Evolutionary conservation across 2,888 invertebrate genomes (phyloP).

Genomic region (Platerodrilus igneus): DNA sequence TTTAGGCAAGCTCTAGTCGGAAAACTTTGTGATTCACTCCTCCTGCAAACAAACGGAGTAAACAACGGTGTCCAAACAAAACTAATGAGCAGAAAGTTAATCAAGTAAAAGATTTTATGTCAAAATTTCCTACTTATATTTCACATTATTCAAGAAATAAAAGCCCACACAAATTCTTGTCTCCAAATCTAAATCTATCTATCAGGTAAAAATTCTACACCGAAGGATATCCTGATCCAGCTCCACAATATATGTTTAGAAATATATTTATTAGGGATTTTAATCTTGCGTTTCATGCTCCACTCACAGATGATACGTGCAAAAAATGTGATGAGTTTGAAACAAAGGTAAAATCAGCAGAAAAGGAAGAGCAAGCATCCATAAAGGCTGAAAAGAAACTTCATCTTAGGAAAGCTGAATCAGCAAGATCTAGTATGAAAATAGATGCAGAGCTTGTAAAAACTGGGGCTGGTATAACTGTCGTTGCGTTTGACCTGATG

Average conservation of each 20-base stretch:
- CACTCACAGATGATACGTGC: neutral
- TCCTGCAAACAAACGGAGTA: neutral
- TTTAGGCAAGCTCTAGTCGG: conserved; percentile 3
- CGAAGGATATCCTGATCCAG: neutral
- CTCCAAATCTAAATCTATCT: too few relatives aligned
- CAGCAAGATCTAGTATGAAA: conserved; percentile 5
- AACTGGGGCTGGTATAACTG: conserved; percentile 8
- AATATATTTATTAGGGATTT: conserved; percentile 2
- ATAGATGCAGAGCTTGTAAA: conserved; percentile 4
- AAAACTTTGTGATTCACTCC: neutral
- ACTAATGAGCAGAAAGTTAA: neutral
- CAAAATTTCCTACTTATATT: neutral
- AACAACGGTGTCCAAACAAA: neutral
- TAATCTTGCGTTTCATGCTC: conserved; percentile 1
- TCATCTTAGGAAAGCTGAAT: conserved; percentile 7
- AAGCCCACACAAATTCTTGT: too few relatives aligned
- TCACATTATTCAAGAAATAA: too few relatives aligned
- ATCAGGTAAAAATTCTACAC: neutral
- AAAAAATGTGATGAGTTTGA: neutral
- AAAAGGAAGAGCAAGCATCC: too few relatives aligned
- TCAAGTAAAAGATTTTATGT: neutral
- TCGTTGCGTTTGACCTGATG: conserved; percentile 25
- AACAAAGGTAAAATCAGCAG: neutral
- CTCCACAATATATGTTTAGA: neutral
- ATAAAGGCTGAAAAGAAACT: conserved; percentile 4